These are phyloP conservation scores for Galago senegalensis DNA, from an alignment of 2,797 vertebrate species.

Conservation along the genomic window DNA sequence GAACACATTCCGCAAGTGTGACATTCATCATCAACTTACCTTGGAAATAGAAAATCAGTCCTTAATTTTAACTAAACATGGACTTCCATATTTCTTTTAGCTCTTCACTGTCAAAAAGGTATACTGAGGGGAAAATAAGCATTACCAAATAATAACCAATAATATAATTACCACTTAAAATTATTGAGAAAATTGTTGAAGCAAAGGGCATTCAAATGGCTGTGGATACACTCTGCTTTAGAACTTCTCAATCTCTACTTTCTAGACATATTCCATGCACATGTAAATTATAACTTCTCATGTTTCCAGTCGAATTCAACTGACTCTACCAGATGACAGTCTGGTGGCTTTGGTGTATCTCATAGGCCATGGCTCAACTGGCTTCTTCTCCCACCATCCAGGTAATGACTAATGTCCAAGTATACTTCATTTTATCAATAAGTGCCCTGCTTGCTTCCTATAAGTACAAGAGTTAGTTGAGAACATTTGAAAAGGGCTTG, in stretches of 20 bases:
- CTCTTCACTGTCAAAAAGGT: constrained; percentile 11
- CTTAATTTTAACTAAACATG: constrained; percentile 42
- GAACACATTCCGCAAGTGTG: not conserved
- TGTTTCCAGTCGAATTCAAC: not conserved
- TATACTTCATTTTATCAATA: not conserved
- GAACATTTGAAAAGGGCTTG: not conserved
- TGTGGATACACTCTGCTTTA: not conserved
- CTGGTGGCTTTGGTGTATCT: not conserved
- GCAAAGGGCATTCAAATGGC: not conserved
- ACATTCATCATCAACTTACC: constrained; percentile 31
- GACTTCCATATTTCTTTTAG: constrained; percentile 50
- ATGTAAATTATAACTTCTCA: not conserved
- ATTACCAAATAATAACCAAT: constrained; percentile 15
- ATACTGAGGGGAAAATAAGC: not conserved
- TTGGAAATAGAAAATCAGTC: constrained; percentile 59
- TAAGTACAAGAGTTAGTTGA: not conserved
- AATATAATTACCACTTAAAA: constrained; percentile 46
- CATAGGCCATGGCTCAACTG: not conserved
- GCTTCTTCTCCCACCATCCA: not conserved
- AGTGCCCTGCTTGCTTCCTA: not conserved
- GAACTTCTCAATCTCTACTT: constrained; percentile 33
- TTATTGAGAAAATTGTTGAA: constrained; percentile 22
- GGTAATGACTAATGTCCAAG: not conserved
- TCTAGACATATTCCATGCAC: not conserved
- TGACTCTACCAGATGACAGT: not conserved